A percentile compares a stretch with the other conserved stretches of the same genome.
phyloP scores from a whole-genome alignment of 2,888 invertebrate species.

The Ophion obscuratus region DNA sequence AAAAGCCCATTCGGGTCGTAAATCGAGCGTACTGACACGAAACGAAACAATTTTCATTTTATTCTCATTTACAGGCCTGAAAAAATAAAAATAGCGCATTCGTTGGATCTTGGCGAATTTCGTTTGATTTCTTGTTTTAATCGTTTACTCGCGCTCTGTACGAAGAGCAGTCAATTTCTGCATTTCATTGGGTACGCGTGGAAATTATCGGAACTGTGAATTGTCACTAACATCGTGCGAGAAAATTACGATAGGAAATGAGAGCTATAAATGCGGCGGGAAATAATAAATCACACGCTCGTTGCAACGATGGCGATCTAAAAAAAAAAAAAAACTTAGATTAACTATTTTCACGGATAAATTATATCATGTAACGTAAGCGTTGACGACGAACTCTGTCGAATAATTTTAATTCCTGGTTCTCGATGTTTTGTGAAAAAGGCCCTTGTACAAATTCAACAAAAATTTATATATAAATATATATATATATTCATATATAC shows the following conservation, averaged over 20 bases:
- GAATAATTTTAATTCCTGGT: slow-evolving; percentile 55
- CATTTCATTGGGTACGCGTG: no score
- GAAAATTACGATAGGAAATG: not conserved
- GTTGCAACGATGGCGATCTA: slow-evolving; percentile 46
- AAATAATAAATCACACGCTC: slow-evolving; percentile 40
- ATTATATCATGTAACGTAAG: slow-evolving; percentile 63
- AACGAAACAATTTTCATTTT: not conserved
- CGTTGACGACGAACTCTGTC: slow-evolving; percentile 63
- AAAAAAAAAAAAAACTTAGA: slow-evolving; percentile 61
- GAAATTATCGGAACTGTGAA: no score
- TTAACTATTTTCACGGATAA: slow-evolving; percentile 70
- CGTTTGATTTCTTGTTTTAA: no score
- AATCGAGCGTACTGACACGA: not conserved
- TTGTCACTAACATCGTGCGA: no score
- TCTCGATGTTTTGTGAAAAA: slow-evolving; percentile 53
- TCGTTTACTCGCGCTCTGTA: no score
- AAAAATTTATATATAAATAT: not conserved
- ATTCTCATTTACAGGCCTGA: not conserved
- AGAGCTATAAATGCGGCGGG: not conserved
- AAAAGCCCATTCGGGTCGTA: no score
- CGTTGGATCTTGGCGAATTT: no score
- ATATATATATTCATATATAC: not conserved
- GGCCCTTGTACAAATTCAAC: slow-evolving; percentile 20
- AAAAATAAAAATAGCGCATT: not conserved
- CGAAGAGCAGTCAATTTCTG: no score